These are phyloP conservation scores for Lepus timidus DNA, from an alignment of 2,113 vertebrate species.

Conservation along the genomic window DNA sequence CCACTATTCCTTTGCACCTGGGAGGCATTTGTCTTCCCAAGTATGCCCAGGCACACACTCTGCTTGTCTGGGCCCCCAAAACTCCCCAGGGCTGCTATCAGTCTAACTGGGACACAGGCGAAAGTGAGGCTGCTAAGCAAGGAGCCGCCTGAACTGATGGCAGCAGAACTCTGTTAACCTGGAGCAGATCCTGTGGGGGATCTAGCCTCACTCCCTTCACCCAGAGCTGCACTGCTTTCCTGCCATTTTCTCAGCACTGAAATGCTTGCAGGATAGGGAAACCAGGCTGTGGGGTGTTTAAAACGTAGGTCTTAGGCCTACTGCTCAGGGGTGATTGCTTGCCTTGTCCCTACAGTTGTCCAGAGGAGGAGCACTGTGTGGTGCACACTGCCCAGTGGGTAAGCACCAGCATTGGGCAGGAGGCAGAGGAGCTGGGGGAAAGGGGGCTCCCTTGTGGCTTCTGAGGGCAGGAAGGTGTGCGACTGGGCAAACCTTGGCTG, in stretches of 20 bases:
- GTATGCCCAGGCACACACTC: neutral
- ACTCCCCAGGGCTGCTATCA: neutral
- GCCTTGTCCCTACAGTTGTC: neutral
- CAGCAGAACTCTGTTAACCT: neutral
- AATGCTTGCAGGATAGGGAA: neutral
- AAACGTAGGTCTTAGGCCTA: neutral
- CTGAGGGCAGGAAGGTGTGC: fast-evolving
- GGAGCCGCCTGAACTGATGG: neutral
- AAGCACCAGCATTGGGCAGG: neutral
- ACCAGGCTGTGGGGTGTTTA: neutral
- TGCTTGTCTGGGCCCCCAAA: neutral
- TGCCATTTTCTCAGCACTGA: neutral
- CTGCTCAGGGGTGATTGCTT: neutral
- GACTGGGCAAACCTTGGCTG: neutral
- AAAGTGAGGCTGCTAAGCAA: neutral
- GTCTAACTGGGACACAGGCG: neutral
- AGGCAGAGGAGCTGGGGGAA: neutral
- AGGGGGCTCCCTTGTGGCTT: neutral
- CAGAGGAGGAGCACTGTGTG: neutral
- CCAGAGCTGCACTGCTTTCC: neutral
- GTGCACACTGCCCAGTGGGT: fast-evolving
- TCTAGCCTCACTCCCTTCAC: neutral
- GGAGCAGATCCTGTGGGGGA: neutral
- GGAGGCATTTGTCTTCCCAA: neutral
- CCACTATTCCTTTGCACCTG: neutral